A percentile compares a stretch with the other conserved stretches of the same genome.
phyloP scores from a whole-genome alignment of 2,888 invertebrate species.

The Philereme vetulata region DNA sequence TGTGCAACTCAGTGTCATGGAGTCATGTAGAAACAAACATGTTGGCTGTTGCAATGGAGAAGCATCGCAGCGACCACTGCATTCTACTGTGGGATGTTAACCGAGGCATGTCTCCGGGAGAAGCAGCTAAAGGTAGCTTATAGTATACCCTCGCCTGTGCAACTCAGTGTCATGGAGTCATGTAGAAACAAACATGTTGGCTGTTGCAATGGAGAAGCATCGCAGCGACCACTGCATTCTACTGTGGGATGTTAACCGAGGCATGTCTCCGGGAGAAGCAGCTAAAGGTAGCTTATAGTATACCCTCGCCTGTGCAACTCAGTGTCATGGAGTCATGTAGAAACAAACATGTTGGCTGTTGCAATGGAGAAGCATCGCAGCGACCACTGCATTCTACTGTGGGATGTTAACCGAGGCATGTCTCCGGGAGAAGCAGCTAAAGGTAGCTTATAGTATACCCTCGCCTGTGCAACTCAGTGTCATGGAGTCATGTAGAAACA shows the following conservation, averaged over 20 bases:
- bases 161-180: constrained; percentile 95
- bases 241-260: constrained; percentile 92
- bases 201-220: constrained; percentile 94
- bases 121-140: constrained; percentile 36
- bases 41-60: constrained; percentile 94
- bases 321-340: constrained; percentile 93
- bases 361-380: constrained; percentile 95
- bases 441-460: constrained; percentile 79
- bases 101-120: constrained; percentile 65
- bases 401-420: constrained; percentile 89
- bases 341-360: constrained; percentile 91
- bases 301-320: constrained; percentile 94
- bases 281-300: constrained; percentile 17
- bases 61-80: constrained; percentile 94
- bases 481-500: constrained; percentile 93
- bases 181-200: constrained; percentile 90
- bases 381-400: constrained; percentile 94
- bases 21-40: constrained; percentile 92
- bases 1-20: constrained; percentile 95
- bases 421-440: constrained; percentile 48
- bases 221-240: constrained; percentile 94
- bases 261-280: constrained; percentile 59
- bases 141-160: constrained; percentile 91
- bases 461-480: constrained; percentile 92
- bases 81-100: constrained; percentile 95